A percentile compares a stretch with the other conserved stretches of the same genome.
Conservation (phyloP, 1,140 invertebrate species). For the Cydia amplana region DNA sequence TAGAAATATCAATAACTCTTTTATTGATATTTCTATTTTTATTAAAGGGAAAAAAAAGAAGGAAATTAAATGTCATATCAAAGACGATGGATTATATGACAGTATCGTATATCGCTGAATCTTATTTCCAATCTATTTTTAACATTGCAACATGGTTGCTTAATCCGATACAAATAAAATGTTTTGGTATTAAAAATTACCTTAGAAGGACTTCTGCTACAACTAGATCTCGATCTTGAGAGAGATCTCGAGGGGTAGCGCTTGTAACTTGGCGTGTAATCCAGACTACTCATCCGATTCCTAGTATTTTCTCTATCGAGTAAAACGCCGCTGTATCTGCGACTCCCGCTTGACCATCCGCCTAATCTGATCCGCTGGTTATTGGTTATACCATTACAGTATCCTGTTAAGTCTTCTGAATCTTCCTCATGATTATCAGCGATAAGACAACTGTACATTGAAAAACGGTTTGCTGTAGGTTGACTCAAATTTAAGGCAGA, state of each 20-base stretch:
- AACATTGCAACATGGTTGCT: too few relatives aligned
- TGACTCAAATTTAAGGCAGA: slow-evolving; percentile 84
- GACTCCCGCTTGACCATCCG: slow-evolving; percentile 52
- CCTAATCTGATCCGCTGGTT: slow-evolving; percentile 73
- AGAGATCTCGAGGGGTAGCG: slow-evolving; percentile 65
- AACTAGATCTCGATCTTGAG: slow-evolving; percentile 62
- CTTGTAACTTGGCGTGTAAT: slow-evolving; percentile 74
- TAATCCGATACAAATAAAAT: neutral
- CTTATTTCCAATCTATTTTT: neutral
- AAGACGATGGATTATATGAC: neutral
- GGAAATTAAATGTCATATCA: neutral
- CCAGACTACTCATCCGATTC: slow-evolving; percentile 63
- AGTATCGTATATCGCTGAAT: neutral
- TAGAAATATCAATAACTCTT: neutral
- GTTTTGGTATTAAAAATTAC: slow-evolving; percentile 48
- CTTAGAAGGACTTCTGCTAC: slow-evolving; percentile 74
- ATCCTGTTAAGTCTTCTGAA: slow-evolving; percentile 68
- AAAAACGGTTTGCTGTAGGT: slow-evolving; percentile 82
- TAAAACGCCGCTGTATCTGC: slow-evolving; percentile 64
- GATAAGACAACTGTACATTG: slow-evolving; percentile 83
- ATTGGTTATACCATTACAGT: slow-evolving; percentile 72
- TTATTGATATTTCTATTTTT: too few relatives aligned
- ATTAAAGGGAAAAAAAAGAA: neutral
- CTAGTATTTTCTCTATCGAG: slow-evolving; percentile 70
- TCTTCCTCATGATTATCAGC: slow-evolving; percentile 80